Percentiles rank a stretch among this genome's conserved stretches.
phyloP scores from a whole-genome alignment of 2,113 vertebrate species.

The Myotis yumanensis region DNA sequence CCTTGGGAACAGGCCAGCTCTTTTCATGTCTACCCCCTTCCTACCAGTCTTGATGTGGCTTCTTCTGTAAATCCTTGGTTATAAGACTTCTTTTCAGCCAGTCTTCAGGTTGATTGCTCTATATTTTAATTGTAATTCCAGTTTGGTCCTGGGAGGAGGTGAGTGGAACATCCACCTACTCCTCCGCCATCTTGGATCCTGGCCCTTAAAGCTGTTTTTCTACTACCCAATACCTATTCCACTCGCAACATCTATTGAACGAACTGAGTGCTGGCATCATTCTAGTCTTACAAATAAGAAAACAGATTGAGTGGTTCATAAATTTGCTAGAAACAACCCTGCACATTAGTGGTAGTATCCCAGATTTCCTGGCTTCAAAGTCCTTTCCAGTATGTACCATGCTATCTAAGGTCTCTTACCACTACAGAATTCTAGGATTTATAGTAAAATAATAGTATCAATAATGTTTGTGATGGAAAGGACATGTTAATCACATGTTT shows the following conservation, averaged over 20 bases:
- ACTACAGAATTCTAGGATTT: slow-evolving; percentile 7
- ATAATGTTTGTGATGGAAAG: slow-evolving; percentile 11
- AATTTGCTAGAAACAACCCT: slow-evolving; percentile 18
- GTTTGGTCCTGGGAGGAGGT: neutral
- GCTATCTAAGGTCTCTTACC: slow-evolving; percentile 3
- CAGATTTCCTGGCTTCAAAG: slow-evolving; percentile 30
- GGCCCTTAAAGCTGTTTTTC: neutral
- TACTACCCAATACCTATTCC: neutral
- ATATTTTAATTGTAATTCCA: neutral
- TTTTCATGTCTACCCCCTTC: neutral
- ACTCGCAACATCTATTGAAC: neutral
- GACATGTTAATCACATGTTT: neutral
- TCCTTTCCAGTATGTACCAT: neutral
- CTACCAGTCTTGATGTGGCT: neutral
- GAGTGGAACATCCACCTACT: neutral
- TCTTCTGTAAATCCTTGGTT: neutral
- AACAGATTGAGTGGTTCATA: neutral
- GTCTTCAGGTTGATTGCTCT: neutral
- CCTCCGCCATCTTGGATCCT: neutral
- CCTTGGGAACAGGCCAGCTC: neutral
- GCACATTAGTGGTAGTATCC: neutral
- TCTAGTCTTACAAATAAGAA: slow-evolving; percentile 30
- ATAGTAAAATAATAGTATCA: slow-evolving; percentile 12
- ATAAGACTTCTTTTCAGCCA: neutral
- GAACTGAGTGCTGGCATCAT: neutral